Conservation (phyloP, 1,140 invertebrate genomes). For the Octopus bimaculoides region DNA sequence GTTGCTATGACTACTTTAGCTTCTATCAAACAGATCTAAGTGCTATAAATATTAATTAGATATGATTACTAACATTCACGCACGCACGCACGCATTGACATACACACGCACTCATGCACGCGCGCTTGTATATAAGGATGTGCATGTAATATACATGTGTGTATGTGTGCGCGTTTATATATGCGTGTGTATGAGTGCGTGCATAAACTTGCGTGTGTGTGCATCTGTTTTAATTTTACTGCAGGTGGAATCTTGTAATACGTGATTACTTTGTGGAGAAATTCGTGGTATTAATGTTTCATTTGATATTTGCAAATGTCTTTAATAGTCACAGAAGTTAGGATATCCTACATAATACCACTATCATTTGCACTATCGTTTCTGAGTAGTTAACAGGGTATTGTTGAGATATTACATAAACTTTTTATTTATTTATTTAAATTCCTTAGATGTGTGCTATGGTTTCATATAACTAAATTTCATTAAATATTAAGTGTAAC, state of each 20-base stretch:
- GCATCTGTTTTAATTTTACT: background rate
- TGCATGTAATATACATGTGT: background rate
- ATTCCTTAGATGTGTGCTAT: too few relatives aligned
- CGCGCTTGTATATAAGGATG: background rate
- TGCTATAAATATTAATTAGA: background rate
- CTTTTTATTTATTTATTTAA: too few relatives aligned
- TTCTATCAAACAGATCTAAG: background rate
- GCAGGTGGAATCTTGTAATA: background rate
- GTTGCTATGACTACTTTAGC: background rate
- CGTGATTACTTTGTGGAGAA: too few relatives aligned
- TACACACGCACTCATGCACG: background rate
- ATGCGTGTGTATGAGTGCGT: background rate
- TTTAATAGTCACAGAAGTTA: too few relatives aligned
- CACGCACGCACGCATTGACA: background rate
- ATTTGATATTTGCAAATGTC: too few relatives aligned
- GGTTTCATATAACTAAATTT: too few relatives aligned
- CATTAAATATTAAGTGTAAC: too few relatives aligned
- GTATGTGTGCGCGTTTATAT: background rate
- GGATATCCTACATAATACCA: too few relatives aligned
- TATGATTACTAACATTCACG: background rate
- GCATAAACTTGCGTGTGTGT: background rate
- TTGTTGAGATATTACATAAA: too few relatives aligned
- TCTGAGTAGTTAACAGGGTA: too few relatives aligned
- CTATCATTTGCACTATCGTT: too few relatives aligned
- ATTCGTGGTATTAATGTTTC: too few relatives aligned